Evolutionary conservation across 2,797 vertebrate species (phyloP), one percentile per base, ranked within the genome.

Genomic region (Numenius phaeopus): DNA sequence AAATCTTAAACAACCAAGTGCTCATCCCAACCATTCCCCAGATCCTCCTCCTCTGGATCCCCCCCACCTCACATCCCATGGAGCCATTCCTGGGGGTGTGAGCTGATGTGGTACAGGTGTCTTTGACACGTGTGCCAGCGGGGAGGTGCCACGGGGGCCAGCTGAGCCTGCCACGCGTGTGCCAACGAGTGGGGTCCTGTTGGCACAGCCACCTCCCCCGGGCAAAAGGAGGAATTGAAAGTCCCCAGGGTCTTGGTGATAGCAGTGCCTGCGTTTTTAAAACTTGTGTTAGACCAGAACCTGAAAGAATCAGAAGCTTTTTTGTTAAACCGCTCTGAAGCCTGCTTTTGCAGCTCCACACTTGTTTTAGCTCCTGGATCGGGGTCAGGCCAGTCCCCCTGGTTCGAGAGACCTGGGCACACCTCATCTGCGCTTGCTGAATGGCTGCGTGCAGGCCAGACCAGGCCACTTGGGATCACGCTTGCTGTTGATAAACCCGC

Each of bases 1-100:
- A 87, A 65, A 65, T 58, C 1, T 0, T 19, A 19, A 39, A 50
- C 1, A 5, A 20, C 46, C 0, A 0, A 83, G n/a, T 34, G 24
- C 50, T 88, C 50, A 66, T 73, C 70, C 44, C 57, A 23, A 0
- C 34, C 16, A 7, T 79, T 86, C 39, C 39, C 19, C 32, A 27
- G 2, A 23, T 54, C 13, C 30, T 42, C n/a, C 18, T 71, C 49
- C 27, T 20, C 19, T 49, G 59, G 37, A 46, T n/a, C 4, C 11
- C 32, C 21, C 22, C 29, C 13, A n/a, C 57, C 21, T 37, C 32
- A 30, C 39, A 66, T 77, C 77, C 72, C 64, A 22, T 1, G 0
- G 23, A 61, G 46, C 66, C 3, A 0, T 81, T 87, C 58, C 78
- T 2, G 2, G 37, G 20, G 3, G 8, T 26, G 52, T 24, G 73